phyloP scores from a whole-genome alignment of 2,113 vertebrate genomes.

The Menura novaehollandiae region DNA sequence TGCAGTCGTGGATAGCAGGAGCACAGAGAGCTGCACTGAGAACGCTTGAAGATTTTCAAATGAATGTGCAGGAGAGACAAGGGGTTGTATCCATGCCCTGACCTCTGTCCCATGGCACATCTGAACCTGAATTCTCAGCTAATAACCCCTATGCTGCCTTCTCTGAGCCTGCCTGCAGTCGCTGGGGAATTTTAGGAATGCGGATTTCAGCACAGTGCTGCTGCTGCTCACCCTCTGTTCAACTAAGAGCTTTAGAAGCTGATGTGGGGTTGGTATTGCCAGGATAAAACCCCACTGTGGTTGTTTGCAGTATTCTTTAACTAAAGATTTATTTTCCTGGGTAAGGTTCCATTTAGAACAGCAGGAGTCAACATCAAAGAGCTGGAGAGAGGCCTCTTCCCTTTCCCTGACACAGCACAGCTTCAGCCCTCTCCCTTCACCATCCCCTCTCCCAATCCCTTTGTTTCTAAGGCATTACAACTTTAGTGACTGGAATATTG shows the following conservation, averaged over 20 bases:
- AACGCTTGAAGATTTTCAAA: not conserved
- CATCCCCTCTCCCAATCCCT: not conserved
- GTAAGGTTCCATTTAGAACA: conserved; percentile 32
- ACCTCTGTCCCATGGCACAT: not conserved
- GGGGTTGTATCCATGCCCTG: not conserved
- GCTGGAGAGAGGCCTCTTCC: not conserved
- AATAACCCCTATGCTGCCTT: not conserved
- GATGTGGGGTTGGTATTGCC: not conserved
- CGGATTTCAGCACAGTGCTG: not conserved
- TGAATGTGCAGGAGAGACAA: not conserved
- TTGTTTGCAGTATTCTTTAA: conserved; percentile 41
- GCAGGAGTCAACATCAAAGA: conserved; percentile 6
- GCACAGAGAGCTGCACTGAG: not conserved
- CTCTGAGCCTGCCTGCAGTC: not conserved
- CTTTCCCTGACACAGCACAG: not conserved
- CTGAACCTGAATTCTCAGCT: conserved; percentile 1
- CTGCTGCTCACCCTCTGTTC: not conserved
- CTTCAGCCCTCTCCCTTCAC: not conserved
- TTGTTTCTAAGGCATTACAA: not conserved
- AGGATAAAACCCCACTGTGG: conserved; percentile 24
- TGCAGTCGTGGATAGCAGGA: not conserved
- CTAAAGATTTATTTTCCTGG: conserved; percentile 52
- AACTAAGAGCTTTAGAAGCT: conserved; percentile 8
- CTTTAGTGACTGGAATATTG: not conserved
- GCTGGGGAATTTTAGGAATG: conserved; percentile 51